Evolutionary conservation across 1,140 invertebrate genomes (phyloP), one percentile per base, ranked within the genome.

Genomic region (Neotoxoptera formosana): DNA sequence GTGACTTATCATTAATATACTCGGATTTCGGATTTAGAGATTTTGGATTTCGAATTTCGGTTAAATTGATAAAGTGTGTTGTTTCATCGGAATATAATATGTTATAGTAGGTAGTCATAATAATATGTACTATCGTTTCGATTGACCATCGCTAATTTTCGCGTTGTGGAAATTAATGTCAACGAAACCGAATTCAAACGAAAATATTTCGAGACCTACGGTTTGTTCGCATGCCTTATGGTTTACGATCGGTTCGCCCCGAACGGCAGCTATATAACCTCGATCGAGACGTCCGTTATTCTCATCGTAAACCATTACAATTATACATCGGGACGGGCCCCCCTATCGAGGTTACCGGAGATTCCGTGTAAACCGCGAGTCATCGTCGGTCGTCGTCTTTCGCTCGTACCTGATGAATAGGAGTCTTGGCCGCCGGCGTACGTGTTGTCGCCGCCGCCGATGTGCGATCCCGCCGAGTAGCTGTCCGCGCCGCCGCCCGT

Each of bases 401-500:
- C 88, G 1, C 87, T 87, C 23, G 7, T 81, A 89, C 93, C 93
- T 30, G 87, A 88, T 4, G 93, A 89, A 53, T 93, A 93, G 1
- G 84, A 88, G n/a, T 94, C 94, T 11, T 87, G 91, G 23, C 45
- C 83, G 25, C 93, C 94, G 34, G 87, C 89, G 81, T 93, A 94
- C 25, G 93, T 93, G 90, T 90, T 91, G 34, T 93, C 94, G 3
- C 90, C 93, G 7, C 93, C 93, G 7, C 94, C 93, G 8, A 93
- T 84, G 76, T 93, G 89, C 45, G 88, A 51, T 76, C 94, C 94
- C 30, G 84, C 90, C 7, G 93, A 67, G 60, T 94, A 94, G 76
- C 94, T 94, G 56, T 94, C 94, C 7, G 67, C 88, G 7, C 93
- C 94, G 21, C 94, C 94, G 21, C 94, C 91, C 23, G 93, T 93